These are phyloP conservation scores for Rhineura floridana DNA, from an alignment of 2,113 vertebrate genomes.

Conservation along the genomic window DNA sequence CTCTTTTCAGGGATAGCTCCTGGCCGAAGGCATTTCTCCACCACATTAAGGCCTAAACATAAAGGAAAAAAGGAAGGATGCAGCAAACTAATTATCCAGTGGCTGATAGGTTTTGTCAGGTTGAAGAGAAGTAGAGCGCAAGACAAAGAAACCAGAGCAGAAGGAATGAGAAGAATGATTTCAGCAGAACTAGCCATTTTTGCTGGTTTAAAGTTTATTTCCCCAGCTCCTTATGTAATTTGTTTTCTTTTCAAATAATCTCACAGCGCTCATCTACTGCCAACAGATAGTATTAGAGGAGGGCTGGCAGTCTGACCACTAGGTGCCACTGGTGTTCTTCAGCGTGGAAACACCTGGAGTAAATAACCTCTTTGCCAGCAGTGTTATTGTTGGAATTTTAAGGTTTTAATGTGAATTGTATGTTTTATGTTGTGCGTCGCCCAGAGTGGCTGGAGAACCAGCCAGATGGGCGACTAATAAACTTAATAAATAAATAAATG, in stretches of 20 bases:
- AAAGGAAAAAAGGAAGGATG: background rate
- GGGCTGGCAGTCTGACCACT: slow-evolving; percentile 59
- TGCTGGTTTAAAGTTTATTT: slow-evolving; percentile 17
- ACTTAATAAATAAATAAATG: too few species aligned
- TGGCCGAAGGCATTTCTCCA: background rate
- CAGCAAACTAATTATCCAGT: background rate
- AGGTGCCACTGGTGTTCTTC: slow-evolving; percentile 65
- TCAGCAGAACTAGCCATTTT: background rate
- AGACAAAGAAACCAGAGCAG: background rate
- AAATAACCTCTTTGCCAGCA: background rate
- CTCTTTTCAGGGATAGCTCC: background rate
- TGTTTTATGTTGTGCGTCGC: too few species aligned
- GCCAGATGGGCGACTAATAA: too few species aligned
- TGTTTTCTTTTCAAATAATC: background rate
- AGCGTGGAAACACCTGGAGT: background rate
- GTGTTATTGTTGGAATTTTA: too few species aligned
- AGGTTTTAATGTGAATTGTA: too few species aligned
- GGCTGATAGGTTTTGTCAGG: background rate
- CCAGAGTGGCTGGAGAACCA: too few species aligned
- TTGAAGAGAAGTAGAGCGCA: background rate
- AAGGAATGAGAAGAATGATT: background rate
- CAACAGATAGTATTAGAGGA: background rate
- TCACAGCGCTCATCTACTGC: slow-evolving; percentile 21
- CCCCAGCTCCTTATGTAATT: background rate
- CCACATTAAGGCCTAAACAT: background rate